Conservation (phyloP, 2,797 vertebrate species). For the Lagorchestes hirsutus region DNA sequence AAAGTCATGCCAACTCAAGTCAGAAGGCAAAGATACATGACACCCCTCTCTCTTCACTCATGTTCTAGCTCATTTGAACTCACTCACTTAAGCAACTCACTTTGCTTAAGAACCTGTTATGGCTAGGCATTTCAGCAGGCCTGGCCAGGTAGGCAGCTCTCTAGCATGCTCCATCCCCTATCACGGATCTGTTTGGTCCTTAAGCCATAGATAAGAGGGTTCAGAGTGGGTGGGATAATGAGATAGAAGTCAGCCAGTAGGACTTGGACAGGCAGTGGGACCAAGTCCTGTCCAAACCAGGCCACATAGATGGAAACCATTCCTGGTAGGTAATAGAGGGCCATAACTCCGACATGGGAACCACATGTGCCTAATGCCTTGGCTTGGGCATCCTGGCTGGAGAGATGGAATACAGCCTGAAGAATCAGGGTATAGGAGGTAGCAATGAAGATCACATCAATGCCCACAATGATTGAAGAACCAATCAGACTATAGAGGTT, state of each 20-base stretch:
- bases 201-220: constrained; percentile 78
- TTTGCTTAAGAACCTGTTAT: neutral
- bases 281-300: constrained; percentile 71
- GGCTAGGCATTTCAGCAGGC: neutral
- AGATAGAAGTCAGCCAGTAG: constrained; percentile 81
- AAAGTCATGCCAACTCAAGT: neutral
- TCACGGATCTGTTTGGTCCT: constrained; percentile 74
- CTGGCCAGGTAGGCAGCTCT: neutral
- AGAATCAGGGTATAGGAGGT: constrained; percentile 77
- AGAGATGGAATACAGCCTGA: constrained; percentile 68
- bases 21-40: neutral
- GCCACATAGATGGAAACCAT: constrained; percentile 76
- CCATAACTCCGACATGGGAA: constrained; percentile 79
- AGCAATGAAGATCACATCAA: constrained; percentile 76
- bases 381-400: constrained; percentile 67
- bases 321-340: constrained; percentile 79
- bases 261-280: constrained; percentile 80
- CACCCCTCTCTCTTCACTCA: neutral
- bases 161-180: neutral
- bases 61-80: neutral
- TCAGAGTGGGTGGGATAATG: constrained; percentile 77
- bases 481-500: constrained; percentile 85
- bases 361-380: constrained; percentile 78
- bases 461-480: constrained; percentile 79
- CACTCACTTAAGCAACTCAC: neutral